phyloP scores from a whole-genome alignment of 2,888 invertebrate genomes.

The Pristionchus japonicus region DNA sequence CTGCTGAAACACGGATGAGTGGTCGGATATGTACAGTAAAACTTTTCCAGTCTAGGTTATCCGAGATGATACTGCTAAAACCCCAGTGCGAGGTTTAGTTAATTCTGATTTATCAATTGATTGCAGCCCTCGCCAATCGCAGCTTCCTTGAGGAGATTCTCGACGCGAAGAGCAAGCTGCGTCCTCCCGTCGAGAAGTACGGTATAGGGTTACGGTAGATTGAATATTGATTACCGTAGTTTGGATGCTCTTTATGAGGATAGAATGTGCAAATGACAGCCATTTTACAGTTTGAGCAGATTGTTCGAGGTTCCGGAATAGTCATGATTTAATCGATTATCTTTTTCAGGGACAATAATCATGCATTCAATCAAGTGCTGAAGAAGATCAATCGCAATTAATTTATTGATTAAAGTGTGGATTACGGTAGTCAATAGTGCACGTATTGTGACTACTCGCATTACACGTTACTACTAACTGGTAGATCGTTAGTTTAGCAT shows the following conservation, averaged over 20 bases:
- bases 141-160: slow-evolving; percentile 21
- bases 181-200: background rate
- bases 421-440: background rate
- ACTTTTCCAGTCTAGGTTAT: too few relatives aligned
- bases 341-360: background rate
- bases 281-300: too few relatives aligned
- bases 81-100: background rate
- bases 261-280: too few relatives aligned
- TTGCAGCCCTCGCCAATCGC: background rate
- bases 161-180: background rate
- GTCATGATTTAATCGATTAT: too few relatives aligned
- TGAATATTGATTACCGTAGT: background rate
- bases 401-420: background rate
- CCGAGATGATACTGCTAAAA: too few relatives aligned
- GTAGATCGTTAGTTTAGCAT: slow-evolving; percentile 10
- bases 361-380: background rate
- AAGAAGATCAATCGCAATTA: background rate
- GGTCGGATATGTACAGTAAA: too few relatives aligned
- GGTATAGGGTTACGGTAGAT: background rate
- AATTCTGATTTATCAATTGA: background rate
- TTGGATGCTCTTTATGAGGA: background rate
- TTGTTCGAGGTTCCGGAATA: too few relatives aligned
- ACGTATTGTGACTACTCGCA: background rate
- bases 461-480: background rate
- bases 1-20: background rate